Conservation (phyloP, 2,888 invertebrate species). For the Carpatolechia fugitivella region DNA sequence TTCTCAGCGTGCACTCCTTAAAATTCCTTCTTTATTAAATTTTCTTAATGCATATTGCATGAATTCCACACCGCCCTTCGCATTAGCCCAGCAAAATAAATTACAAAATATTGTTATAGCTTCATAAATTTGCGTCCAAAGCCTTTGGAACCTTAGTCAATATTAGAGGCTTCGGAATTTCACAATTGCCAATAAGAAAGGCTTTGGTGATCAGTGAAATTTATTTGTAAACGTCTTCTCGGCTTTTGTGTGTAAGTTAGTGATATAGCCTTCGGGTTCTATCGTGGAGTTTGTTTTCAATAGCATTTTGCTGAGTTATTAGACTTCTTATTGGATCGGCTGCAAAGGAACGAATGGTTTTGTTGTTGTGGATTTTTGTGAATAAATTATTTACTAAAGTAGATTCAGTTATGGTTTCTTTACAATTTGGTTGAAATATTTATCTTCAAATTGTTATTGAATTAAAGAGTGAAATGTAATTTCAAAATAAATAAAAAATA, state of each 20-base stretch:
- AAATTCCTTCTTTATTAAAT: constrained; percentile 21
- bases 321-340: background rate
- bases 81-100: constrained; percentile 22
- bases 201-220: constrained; percentile 18
- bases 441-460: too few relatives aligned
- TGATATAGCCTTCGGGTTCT: background rate
- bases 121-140: constrained; percentile 23
- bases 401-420: background rate
- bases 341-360: background rate
- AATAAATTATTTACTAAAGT: background rate
- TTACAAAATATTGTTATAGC: constrained; percentile 28
- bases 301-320: background rate
- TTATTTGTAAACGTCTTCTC: constrained; percentile 16
- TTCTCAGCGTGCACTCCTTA: background rate
- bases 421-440: background rate
- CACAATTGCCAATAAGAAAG: constrained; percentile 23
- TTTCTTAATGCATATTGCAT: constrained; percentile 27
- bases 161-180: constrained; percentile 21
- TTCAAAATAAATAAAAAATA: too few relatives aligned
- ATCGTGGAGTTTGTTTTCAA: background rate
- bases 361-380: background rate
- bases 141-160: constrained; percentile 14
- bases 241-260: constrained; percentile 1
- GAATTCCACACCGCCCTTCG: constrained; percentile 12
- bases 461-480: too few relatives aligned